These are phyloP conservation scores for Hyla sarda DNA, from an alignment of 2,113 vertebrate species.

Conservation along the genomic window DNA sequence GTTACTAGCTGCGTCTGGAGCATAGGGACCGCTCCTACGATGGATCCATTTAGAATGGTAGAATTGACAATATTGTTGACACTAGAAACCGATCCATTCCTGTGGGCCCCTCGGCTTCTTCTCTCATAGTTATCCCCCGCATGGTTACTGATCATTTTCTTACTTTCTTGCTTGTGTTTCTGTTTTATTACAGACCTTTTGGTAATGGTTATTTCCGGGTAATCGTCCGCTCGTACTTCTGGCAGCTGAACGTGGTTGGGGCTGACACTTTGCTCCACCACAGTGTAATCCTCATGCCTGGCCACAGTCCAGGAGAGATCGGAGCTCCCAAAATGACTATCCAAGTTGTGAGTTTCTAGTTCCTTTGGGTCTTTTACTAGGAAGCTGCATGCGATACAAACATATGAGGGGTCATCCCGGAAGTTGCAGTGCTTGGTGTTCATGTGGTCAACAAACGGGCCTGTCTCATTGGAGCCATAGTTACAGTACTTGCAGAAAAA, in stretches of 20 bases:
- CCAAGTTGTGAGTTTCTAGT: constrained; percentile 88
- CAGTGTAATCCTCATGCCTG: constrained; percentile 76
- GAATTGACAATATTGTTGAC: constrained; percentile 70
- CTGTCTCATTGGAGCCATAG: constrained; percentile 88
- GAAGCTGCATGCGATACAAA: constrained; percentile 83
- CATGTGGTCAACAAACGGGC: constrained; percentile 89
- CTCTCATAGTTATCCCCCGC: constrained; percentile 67
- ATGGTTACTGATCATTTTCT: constrained; percentile 84
- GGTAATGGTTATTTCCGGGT: constrained; percentile 90
- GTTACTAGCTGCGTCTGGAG: constrained; percentile 92
- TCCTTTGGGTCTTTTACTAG: constrained; percentile 88
- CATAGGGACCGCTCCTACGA: constrained; percentile 59
- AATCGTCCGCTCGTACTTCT: constrained; percentile 67
- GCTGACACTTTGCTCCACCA: constrained; percentile 84
- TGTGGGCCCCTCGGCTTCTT: constrained; percentile 75
- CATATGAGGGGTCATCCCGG: constrained; percentile 84
- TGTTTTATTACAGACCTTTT: constrained; percentile 98
- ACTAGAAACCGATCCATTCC: constrained; percentile 78
- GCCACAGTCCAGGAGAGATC: constrained; percentile 81
- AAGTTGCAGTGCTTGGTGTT: constrained; percentile 90
- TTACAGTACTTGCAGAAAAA: constrained; percentile 89
- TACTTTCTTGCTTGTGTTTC: constrained; percentile 89
- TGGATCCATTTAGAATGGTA: constrained; percentile 80
- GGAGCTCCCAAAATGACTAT: constrained; percentile 78
- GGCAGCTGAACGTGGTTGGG: constrained; percentile 51